Evolutionary conservation across 2,888 invertebrate genomes (phyloP), one percentile per base, ranked within the genome.

Genomic region (Eupithecia dodoneata): DNA sequence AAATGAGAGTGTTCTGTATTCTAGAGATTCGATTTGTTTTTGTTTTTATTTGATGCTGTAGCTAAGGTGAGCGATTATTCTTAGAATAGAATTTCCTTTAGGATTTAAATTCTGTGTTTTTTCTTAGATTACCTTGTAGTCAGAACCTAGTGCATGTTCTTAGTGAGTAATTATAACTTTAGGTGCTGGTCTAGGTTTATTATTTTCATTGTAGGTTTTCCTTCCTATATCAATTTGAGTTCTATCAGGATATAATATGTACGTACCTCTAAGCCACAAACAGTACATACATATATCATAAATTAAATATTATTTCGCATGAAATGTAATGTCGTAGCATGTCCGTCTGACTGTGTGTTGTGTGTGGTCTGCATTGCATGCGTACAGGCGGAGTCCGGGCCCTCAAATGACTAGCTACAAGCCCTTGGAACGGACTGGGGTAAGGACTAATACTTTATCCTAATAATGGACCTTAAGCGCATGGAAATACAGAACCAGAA

Each of bases 331-430:
- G 83, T 83, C 80, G 81, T 84, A 82, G 84, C 83, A 83, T 87
- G 85, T 83, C 78, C 85, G 83, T 83, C 82, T 80, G 83, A 80
- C 81, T 85, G 75, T 77, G 42, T 70, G 71, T 75, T 77, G 77
- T 89, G 85, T 93, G 86, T 93, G 87, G 83, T 72, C 83, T 92
- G 90, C 91, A 89, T 84, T 87, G 90, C 90, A 86, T 93, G 94
- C 52, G 15, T 55, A n/a, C 76, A 93, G 93, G 89, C 89, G 88
- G 87, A 30, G 30, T 90, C 87, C 90, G 84, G 81, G 88, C 81
- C 88, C 84, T 85, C 91, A 88, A 91, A 94, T 94, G 94, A 92
- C 91, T 85, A 90, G 86, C 90, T 94, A 94, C 93, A 93, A 92
- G 87, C 94, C 94, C 81, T 89, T 94, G 94, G 94, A 93, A 92